Evolutionary conservation across 2,113 vertebrate genomes (phyloP).

Genomic region (Gavia stellata): DNA sequence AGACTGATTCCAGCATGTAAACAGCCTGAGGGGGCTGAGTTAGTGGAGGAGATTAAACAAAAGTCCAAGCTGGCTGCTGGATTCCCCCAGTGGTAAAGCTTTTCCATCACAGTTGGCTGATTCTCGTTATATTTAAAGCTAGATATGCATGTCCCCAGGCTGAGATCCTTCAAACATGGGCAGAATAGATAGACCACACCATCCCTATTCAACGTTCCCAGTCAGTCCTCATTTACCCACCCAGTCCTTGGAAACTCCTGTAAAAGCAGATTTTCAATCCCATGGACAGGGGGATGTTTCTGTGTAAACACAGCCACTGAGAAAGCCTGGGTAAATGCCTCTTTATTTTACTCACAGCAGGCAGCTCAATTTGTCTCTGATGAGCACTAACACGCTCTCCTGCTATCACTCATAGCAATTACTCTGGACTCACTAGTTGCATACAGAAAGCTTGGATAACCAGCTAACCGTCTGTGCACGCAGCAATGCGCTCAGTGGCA

Average conservation of each 20-base stretch:
- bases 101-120: rapidly evolving
- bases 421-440: not conserved
- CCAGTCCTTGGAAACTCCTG: not conserved
- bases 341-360: conserved; percentile 39
- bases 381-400: not conserved
- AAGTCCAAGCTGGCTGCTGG: not conserved
- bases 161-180: not conserved
- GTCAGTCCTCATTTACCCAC: not conserved
- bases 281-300: not conserved
- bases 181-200: not conserved
- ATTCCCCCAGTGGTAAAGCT: not conserved
- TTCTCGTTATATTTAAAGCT: not conserved
- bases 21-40: not conserved
- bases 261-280: not conserved
- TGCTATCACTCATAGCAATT: not conserved
- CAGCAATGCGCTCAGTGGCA: rapidly evolving
- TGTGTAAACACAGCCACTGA: not conserved
- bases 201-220: rapidly evolving
- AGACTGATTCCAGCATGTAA: not conserved
- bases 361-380: conserved; percentile 34
- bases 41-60: not conserved
- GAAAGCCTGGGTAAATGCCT: not conserved
- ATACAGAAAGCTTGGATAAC: not conserved
- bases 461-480: not conserved
- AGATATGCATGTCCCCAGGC: not conserved